phyloP scores from a whole-genome alignment of 2,113 vertebrate genomes.

The Bubo scandiacus region DNA sequence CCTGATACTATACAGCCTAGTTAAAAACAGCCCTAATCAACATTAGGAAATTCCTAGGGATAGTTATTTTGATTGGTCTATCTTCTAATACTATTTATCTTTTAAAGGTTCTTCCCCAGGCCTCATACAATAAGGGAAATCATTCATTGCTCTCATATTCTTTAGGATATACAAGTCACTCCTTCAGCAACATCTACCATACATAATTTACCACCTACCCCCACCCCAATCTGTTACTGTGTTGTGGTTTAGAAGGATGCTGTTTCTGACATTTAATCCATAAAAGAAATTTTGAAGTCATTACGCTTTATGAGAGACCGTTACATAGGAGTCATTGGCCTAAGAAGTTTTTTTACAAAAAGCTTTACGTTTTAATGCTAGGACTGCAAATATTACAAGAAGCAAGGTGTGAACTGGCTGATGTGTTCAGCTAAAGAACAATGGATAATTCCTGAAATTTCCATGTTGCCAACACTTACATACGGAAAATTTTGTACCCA shows the following conservation, averaged over 20 bases:
- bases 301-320: background rate
- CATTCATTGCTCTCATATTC: background rate
- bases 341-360: background rate
- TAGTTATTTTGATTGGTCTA: background rate
- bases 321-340: background rate
- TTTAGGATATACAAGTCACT: background rate
- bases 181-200: background rate
- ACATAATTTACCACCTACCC: background rate
- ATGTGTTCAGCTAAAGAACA: background rate
- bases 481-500: background rate
- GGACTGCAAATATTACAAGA: background rate
- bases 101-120: background rate
- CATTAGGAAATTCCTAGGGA: background rate
- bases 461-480: background rate
- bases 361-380: background rate
- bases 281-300: background rate
- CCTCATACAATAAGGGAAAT: background rate
- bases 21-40: background rate
- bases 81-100: background rate
- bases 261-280: background rate
- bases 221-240: background rate
- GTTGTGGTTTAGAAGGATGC: background rate
- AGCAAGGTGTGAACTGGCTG: background rate
- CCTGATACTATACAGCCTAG: background rate
- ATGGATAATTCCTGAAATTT: background rate